Evolutionary conservation across 2,113 vertebrate genomes (phyloP), one percentile per base, ranked within the genome.

Genomic region (Solenodon paradoxus): DNA sequence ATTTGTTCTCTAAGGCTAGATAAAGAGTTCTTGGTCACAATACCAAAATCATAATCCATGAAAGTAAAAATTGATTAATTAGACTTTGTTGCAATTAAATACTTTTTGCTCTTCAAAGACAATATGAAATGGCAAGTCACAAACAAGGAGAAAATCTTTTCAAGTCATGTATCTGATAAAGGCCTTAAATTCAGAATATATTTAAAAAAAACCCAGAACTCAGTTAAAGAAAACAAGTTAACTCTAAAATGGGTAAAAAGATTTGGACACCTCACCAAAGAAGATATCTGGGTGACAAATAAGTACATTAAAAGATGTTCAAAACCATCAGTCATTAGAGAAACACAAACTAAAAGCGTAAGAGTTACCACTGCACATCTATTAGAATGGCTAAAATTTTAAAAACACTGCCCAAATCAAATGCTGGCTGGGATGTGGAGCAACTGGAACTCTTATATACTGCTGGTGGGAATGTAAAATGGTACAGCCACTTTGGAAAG

Each of bases 271-370:
- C 38, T 89, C 38, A 49, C 15, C 47, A 66, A 90, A 94, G 68
- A 88, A 82, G 35, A 72, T 55, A 55, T 17, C 91, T 45, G 26
- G 55, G 30, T 85, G 75, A 81, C 42, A 92, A 63, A 64, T 63
- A 87, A 93, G 35, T 79, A 83, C 28, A 53, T 66, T 53, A 81
- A 90, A 94, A 59, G 53, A 88, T 81, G 61, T 40, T 81, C 57
- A 63, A n/a, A 32, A 35, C 53, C 64, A 77, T 61, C 42, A n/a
- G n/a, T n/a, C n/a, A n/a, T 90, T 71, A 78, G 28, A 24, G 53
- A 66, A 94, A 83, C 80, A 78, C 9, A 80, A 90, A 79, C 57
- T 16, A 82, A 94, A 97, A 68, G 20, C 61, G 91, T 35, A 92
- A 8, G 47, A 45, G 32, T 83, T 86, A 72, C 26, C 15, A 88